Conservation (phyloP, 2,888 invertebrate genomes). For the Erebia epiphron region DNA sequence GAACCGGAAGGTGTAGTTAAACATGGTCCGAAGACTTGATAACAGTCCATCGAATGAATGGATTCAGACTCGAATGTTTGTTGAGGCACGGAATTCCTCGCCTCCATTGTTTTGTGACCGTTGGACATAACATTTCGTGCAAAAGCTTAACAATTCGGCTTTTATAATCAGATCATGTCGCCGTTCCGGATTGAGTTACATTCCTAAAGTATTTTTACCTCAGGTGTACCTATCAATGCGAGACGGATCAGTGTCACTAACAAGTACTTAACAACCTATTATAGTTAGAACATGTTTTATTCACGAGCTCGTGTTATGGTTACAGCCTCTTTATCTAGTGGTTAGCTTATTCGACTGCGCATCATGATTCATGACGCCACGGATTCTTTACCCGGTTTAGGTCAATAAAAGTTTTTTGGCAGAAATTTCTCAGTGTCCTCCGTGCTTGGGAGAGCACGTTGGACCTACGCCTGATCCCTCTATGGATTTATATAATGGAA, state of each 20-base stretch:
- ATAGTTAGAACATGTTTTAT: conserved; percentile 9
- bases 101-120: conserved; percentile 59
- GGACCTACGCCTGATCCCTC: too few species aligned
- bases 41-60: conserved; percentile 46
- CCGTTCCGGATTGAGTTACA: conserved; percentile 17
- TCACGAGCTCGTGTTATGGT: background rate
- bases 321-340: too few species aligned
- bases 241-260: conserved; percentile 9
- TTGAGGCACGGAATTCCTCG: conserved; percentile 65
- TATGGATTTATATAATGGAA: too few species aligned
- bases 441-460: too few species aligned
- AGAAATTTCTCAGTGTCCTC: too few species aligned
- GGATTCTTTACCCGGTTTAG: too few species aligned
- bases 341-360: too few species aligned
- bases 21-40: conserved; percentile 64
- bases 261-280: background rate
- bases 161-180: conserved; percentile 16
- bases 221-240: conserved; percentile 13
- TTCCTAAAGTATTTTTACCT: conserved; percentile 17
- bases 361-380: too few species aligned
- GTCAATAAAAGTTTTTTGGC: too few species aligned
- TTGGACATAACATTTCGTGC: conserved; percentile 17
- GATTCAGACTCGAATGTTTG: conserved; percentile 55
- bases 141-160: conserved; percentile 36
- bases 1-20: conserved; percentile 72